A percentile compares a stretch with the other conserved stretches of the same genome.
Evolutionary conservation across 2,888 invertebrate genomes (phyloP).

Genomic region (Drosophila flavopinicola): DNA sequence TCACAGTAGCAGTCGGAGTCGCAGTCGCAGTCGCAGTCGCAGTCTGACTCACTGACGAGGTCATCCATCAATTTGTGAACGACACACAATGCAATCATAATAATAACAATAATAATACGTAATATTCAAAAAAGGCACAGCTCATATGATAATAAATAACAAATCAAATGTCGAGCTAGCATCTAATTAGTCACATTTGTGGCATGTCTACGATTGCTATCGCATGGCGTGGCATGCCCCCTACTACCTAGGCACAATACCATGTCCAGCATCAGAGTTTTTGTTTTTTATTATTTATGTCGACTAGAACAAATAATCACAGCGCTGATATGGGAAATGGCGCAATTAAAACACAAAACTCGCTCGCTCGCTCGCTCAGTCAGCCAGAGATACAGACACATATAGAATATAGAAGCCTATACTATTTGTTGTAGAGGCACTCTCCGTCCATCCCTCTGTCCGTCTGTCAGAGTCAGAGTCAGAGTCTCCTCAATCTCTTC

Average conservation of each 20-base stretch:
- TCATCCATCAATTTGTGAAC: constrained; percentile 70
- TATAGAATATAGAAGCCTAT: not conserved
- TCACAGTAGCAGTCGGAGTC: constrained; percentile 12
- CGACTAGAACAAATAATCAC: constrained; percentile 74
- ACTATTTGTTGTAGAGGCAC: constrained; percentile 10
- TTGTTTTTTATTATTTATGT: constrained; percentile 60
- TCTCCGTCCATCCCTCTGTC: constrained; percentile 21
- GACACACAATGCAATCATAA: constrained; percentile 31
- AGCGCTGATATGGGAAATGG: constrained; percentile 76
- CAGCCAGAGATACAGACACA: constrained; percentile 20
- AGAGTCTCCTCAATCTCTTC: constrained; percentile 3
- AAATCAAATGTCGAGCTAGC: constrained; percentile 65
- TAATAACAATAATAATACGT: constrained; percentile 25
- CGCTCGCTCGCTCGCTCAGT: constrained; percentile 35
- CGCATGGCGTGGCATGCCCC: constrained; percentile 22
- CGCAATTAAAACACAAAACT: constrained; percentile 70
- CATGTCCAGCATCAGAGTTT: constrained; percentile 21
- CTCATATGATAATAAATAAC: constrained; percentile 49
- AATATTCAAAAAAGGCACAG: constrained; percentile 11
- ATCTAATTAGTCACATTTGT: constrained; percentile 64
- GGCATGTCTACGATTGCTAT: constrained; percentile 34
- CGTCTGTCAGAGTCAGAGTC: too few species aligned
- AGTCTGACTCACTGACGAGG: constrained; percentile 48
- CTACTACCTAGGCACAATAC: constrained; percentile 6
- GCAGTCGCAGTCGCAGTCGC: constrained; percentile 12